Evolutionary conservation across 2,113 vertebrate genomes (phyloP), one percentile per base, ranked within the genome.

Genomic region (Meriones unguiculatus): DNA sequence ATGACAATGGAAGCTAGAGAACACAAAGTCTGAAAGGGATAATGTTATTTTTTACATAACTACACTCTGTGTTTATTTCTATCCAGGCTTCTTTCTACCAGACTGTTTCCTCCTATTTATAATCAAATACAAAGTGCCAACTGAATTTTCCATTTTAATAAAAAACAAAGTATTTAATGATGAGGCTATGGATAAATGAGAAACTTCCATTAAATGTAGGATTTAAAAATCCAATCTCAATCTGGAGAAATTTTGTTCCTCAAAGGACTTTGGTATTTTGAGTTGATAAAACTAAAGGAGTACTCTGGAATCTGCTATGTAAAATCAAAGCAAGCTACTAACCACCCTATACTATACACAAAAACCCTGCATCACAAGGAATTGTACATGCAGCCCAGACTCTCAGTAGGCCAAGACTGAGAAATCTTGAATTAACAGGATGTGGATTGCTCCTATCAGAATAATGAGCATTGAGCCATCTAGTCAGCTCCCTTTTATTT

Each of bases 101-200:
- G 41, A 11, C 86, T 90, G 72, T 59, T 91, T 91, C 73, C 69
- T 22, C 38, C 25, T 95, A 38, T 73, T 32, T 90, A 90, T 28
- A 86, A 86, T 52, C 38, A 94, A 75, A 77, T 24, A 87, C 75
- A 22, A 89, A 89, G 41, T 70, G 62, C n/a, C 72, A 80, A 90
- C 28, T 88, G 25, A 38, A 94, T 84, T 97, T 94, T 87, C 38
- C 20, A 84, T 80, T 94, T 94, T 95, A 70, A 82, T 28, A 86
- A 18, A 62, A 57, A 95, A 93, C 22, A 88, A 96, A 97, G 28
- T 38, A 86, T 89, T 93, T 87, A 91, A 82, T 76, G 18, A 86
- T 89, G 38, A 94, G 73, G 24, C 25, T 91, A 24, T 80, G 46
- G 32, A 9, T 80, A 89, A 81, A 82, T 70, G 64, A 67, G 9